Evolutionary conservation across 2,113 vertebrate species (phyloP).

Genomic region (Litocranius walleri): DNA sequence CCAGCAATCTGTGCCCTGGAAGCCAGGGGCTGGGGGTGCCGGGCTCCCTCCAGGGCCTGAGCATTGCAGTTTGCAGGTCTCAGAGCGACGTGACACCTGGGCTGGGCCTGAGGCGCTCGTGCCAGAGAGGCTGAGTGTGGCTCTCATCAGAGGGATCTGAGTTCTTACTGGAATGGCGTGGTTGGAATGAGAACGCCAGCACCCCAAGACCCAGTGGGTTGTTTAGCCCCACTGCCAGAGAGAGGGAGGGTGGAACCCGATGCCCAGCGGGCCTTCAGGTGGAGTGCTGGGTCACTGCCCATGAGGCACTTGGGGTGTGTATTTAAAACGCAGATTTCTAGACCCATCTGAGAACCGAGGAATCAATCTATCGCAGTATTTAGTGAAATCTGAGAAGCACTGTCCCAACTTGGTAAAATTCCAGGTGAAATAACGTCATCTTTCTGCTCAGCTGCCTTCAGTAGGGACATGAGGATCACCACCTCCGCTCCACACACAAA

Average conservation of each 20-base stretch:
- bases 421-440: not conserved
- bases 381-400: not conserved
- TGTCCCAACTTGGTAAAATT: not conserved
- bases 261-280: not conserved
- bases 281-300: not conserved
- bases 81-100: not conserved
- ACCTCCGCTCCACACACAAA: not conserved
- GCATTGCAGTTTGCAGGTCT: not conserved
- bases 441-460: not conserved
- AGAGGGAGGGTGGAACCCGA: not conserved
- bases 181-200: not conserved
- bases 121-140: rapidly evolving
- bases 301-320: not conserved
- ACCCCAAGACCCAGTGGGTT: not conserved
- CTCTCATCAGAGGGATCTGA: not conserved
- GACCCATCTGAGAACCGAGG: not conserved
- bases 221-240: not conserved
- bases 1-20: constrained; percentile 68
- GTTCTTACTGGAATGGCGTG: not conserved
- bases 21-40: not conserved
- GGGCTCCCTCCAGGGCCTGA: rapidly evolving
- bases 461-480: not conserved
- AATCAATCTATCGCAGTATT: not conserved
- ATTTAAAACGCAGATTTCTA: not conserved
- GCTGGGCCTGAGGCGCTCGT: not conserved